Percentiles rank a stretch among this genome's conserved stretches.
Evolutionary conservation across 2,888 invertebrate species (phyloP).

Genomic region (Axea sp.): DNA sequence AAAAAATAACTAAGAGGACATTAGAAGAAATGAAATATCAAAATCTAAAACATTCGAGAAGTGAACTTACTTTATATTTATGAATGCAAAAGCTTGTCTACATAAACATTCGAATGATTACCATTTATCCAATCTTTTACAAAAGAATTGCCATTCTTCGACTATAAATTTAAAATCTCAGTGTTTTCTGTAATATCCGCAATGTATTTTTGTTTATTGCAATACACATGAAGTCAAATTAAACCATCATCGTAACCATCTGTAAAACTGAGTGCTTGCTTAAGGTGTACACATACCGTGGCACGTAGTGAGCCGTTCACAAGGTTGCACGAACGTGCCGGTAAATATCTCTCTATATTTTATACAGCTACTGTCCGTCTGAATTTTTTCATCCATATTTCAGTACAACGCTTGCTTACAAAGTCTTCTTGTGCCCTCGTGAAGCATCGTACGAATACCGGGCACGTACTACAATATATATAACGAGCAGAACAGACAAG

Average conservation of each 20-base stretch:
- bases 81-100: too few species aligned
- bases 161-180: conserved; percentile 37
- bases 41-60: too few species aligned
- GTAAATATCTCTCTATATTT: conserved; percentile 48
- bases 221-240: conserved; percentile 10
- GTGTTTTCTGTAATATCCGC: conserved; percentile 8
- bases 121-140: too few species aligned
- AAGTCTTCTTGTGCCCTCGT: conserved; percentile 24
- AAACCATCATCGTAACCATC: conserved; percentile 43
- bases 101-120: too few species aligned
- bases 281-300: conserved; percentile 17
- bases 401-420: conserved; percentile 37
- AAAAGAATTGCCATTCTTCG: too few species aligned
- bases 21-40: too few species aligned
- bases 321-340: conserved; percentile 17
- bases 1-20: too few species aligned
- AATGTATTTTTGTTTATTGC: conserved; percentile 21
- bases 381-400: conserved; percentile 52
- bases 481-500: conserved; percentile 9
- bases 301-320: conserved; percentile 29
- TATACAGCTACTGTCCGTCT: conserved; percentile 51
- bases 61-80: too few species aligned
- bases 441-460: conserved; percentile 25
- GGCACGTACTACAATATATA: conserved; percentile 30
- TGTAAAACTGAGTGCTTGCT: conserved; percentile 42